These are phyloP conservation scores for Megalops cyprinoides DNA, from an alignment of 2,797 vertebrate species.

Conservation along the genomic window DNA sequence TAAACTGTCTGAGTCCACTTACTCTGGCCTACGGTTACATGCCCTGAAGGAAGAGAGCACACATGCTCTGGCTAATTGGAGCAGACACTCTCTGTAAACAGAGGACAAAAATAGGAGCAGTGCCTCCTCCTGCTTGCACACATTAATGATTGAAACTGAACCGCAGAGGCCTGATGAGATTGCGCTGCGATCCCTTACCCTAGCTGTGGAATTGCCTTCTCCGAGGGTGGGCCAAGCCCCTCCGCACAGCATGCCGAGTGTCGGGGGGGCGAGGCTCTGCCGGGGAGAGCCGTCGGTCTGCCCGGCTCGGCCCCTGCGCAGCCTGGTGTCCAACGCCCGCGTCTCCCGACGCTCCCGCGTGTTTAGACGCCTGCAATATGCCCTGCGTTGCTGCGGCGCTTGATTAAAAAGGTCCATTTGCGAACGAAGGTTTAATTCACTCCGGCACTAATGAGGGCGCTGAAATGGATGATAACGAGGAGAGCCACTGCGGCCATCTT, in stretches of 20 bases:
- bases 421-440: conserved; percentile 14
- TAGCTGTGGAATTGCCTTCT: conserved; percentile 51
- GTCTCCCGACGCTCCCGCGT: background rate
- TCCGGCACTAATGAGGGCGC: background rate
- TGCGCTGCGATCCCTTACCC: conserved; percentile 42
- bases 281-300: conserved; percentile 32
- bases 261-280: conserved; percentile 27
- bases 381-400: background rate
- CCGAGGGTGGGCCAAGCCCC: background rate
- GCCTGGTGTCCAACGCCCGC: too few relatives aligned
- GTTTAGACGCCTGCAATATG: background rate
- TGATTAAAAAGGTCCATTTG: background rate
- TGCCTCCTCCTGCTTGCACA: conserved; percentile 38
- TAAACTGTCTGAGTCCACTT: conserved; percentile 51
- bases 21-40: conserved; percentile 56
- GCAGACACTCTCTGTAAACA: conserved; percentile 65
- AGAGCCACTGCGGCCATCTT: conserved; percentile 9
- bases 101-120: conserved; percentile 61
- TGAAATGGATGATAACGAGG: conserved; percentile 10
- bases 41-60: conserved; percentile 55
- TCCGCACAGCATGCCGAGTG: background rate
- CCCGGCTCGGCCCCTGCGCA: background rate
- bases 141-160: conserved; percentile 50
- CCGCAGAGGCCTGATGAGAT: conserved; percentile 30
- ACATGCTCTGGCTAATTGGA: conserved; percentile 67